Percentiles rank a stretch among this genome's conserved stretches.
phyloP scores from a whole-genome alignment of 2,888 invertebrate species.

The Rhyacophila evoluta region DNA sequence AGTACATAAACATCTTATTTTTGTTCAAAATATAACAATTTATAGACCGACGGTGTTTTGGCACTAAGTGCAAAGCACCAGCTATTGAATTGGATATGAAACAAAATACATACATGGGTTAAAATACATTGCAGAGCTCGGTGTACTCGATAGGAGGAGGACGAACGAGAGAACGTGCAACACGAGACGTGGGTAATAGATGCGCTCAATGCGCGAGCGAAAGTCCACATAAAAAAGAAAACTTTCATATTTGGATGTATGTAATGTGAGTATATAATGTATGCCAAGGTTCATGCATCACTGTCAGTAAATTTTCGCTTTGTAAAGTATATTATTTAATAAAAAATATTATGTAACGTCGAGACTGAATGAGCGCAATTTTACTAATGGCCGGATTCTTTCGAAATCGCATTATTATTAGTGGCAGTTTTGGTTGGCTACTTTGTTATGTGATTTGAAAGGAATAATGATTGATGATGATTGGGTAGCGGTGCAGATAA shows the following conservation, averaged over 20 bases:
- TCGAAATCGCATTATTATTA: not conserved
- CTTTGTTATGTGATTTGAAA: not conserved
- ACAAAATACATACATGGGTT: too few species aligned
- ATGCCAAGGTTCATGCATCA: slow-evolving; percentile 22
- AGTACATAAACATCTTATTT: too few species aligned
- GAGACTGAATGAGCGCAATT: not conserved
- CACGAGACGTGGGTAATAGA: not conserved
- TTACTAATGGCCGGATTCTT: not conserved
- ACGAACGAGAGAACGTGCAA: not conserved
- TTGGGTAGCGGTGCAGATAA: not conserved
- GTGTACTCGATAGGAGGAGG: not conserved
- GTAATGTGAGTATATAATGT: not conserved
- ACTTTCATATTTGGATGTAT: not conserved
- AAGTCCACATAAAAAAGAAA: slow-evolving; percentile 1
- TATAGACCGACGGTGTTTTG: too few species aligned
- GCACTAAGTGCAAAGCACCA: too few species aligned
- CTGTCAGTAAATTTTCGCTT: not conserved
- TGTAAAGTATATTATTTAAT: not conserved
- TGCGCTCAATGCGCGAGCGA: not conserved
- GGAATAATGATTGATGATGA: not conserved
- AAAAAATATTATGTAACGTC: not conserved
- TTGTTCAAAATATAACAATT: too few species aligned
- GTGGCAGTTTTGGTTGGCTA: not conserved
- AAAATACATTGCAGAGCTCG: too few species aligned
- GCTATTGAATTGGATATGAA: too few species aligned